Conservation (phyloP, 1,140 invertebrate species). For the Spodoptera litura region DNA sequence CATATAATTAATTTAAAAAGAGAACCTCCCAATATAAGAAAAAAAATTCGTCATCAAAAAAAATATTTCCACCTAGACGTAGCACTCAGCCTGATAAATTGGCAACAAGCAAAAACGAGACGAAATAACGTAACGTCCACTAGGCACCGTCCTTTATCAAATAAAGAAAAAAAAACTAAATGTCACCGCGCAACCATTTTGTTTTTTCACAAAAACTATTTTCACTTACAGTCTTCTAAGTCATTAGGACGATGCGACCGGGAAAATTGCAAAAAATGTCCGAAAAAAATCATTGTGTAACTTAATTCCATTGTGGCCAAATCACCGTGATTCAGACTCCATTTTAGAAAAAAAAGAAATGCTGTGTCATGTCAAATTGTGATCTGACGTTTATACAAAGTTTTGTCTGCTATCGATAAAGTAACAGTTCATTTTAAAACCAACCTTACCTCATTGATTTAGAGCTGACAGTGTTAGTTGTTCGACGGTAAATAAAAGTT, state of each 20-base stretch:
- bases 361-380: slow-evolving; percentile 26
- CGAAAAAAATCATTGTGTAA: slow-evolving; percentile 1
- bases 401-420: not conserved
- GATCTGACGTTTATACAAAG: slow-evolving; percentile 3
- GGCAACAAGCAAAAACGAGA: not conserved
- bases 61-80: no score
- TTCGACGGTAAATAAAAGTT: not conserved
- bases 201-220: slow-evolving; percentile 32
- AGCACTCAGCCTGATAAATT: no score
- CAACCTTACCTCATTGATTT: not conserved
- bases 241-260: slow-evolving; percentile 11
- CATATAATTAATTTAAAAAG: no score
- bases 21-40: no score
- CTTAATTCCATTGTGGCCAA: slow-evolving; percentile 35
- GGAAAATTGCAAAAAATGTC: slow-evolving; percentile 7
- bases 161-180: slow-evolving; percentile 19
- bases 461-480: not conserved
- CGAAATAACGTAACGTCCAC: slow-evolving; percentile 26
- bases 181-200: slow-evolving; percentile 16
- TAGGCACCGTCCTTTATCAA: slow-evolving; percentile 8
- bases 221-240: slow-evolving; percentile 10
- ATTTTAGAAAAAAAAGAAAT: slow-evolving; percentile 32
- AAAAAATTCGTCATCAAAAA: no score
- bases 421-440: not conserved
- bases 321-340: slow-evolving; percentile 28